phyloP scores from a whole-genome alignment of 2,888 invertebrate genomes.

The Emmelina monodactyla region DNA sequence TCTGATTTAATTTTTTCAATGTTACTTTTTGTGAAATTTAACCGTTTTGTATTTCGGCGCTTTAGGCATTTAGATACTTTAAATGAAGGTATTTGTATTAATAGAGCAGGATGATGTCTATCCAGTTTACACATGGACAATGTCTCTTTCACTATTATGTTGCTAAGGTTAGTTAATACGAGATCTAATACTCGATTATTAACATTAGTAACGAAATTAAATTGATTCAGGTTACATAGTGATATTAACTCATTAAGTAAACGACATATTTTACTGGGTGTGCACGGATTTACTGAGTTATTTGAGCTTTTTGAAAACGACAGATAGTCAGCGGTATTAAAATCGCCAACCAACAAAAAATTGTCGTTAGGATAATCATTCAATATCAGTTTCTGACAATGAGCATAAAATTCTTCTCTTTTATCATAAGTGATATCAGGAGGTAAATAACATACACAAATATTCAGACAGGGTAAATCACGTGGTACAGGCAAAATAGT shows the following conservation, averaged over 20 bases:
- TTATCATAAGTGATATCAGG: not conserved
- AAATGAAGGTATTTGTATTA: not conserved
- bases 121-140: not conserved
- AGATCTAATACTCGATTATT: constrained; percentile 1
- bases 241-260: not conserved
- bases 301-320: not conserved
- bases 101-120: not conserved
- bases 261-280: not conserved
- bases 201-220: not conserved
- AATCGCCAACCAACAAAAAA: not conserved
- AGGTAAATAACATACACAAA: not conserved
- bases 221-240: not conserved
- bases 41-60: not conserved
- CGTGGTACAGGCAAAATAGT: not conserved
- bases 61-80: not conserved
- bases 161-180: not conserved
- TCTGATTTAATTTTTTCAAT: not conserved
- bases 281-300: not conserved
- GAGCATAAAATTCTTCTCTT: not conserved
- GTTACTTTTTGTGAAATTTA: not conserved
- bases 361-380: not conserved
- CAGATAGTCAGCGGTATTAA: not conserved
- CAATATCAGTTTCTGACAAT: not conserved
- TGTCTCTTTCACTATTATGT: not conserved
- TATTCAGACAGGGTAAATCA: not conserved